phyloP scores from a whole-genome alignment of 2,113 vertebrate genomes.

The Nothoprocta perdicaria region DNA sequence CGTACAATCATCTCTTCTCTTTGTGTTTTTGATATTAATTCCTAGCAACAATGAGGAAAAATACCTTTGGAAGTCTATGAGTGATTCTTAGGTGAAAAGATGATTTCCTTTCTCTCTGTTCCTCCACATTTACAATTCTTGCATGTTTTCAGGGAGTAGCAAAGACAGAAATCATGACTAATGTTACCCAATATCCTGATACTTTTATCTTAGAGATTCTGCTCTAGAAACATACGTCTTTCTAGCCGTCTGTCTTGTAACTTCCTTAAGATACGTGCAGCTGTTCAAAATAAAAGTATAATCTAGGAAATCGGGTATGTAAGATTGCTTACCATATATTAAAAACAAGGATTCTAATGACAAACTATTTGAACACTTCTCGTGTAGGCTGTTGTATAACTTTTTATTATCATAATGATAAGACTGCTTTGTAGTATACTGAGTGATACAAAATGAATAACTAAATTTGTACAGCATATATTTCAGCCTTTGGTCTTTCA shows the following conservation, averaged over 20 bases:
- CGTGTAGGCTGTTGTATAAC: neutral
- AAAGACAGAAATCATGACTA: neutral
- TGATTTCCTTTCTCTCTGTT: neutral
- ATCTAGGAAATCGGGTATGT: rapidly evolving
- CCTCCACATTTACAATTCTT: neutral
- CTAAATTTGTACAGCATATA: neutral
- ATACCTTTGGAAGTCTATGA: neutral
- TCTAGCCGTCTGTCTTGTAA: neutral
- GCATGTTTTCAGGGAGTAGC: neutral
- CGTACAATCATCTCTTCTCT: neutral
- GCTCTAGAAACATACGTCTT: neutral
- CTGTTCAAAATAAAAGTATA: neutral
- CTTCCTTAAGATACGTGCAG: neutral
- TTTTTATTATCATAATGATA: neutral
- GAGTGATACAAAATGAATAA: neutral
- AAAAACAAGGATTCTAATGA: neutral
- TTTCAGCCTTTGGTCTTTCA: neutral
- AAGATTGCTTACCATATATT: neutral
- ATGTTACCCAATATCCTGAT: neutral
- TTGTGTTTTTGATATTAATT: neutral
- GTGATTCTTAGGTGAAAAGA: neutral
- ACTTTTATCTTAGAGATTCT: neutral
- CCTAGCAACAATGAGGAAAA: neutral
- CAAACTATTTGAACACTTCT: neutral
- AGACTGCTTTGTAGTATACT: neutral